A percentile compares a stretch with the other conserved stretches of the same genome.
phyloP scores from a whole-genome alignment of 2,797 vertebrate genomes.

The Ciconia nigra region DNA sequence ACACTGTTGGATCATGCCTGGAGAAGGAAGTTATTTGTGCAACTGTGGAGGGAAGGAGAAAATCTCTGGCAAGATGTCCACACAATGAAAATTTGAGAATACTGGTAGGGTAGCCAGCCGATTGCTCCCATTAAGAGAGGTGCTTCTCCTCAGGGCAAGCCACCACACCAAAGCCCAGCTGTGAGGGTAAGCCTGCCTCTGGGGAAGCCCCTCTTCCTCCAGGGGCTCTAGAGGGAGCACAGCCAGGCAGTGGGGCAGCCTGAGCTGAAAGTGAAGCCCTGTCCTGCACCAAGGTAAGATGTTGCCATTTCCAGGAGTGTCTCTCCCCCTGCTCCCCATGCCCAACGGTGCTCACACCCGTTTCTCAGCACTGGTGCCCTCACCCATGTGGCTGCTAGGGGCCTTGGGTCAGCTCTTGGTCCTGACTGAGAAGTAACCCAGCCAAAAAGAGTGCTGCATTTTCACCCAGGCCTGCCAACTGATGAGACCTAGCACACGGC shows the following conservation, averaged over 20 bases:
- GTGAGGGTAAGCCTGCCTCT: not conserved
- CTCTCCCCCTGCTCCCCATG: not conserved
- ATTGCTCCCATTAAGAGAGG: not conserved
- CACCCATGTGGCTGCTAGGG: accelerated
- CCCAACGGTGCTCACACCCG: accelerated
- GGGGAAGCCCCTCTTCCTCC: not conserved
- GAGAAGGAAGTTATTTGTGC: not conserved
- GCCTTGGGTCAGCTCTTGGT: not conserved
- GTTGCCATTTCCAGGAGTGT: not conserved
- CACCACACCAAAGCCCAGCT: not conserved
- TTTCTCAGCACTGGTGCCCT: accelerated
- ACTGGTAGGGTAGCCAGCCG: not conserved
- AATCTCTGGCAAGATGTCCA: not conserved
- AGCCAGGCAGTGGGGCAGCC: not conserved
- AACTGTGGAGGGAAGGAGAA: not conserved
- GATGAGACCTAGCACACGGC: not conserved
- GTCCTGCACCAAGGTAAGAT: not conserved
- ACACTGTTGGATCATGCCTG: not conserved
- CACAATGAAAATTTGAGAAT: not conserved
- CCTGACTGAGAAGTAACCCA: not conserved
- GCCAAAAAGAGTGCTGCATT: not conserved
- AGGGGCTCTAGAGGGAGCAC: not conserved
- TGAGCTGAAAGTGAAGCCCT: not conserved
- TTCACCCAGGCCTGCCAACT: not conserved
- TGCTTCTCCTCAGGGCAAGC: not conserved